Evolutionary conservation across 2,888 invertebrate species (phyloP).

Genomic region (Ethmia dodecea): DNA sequence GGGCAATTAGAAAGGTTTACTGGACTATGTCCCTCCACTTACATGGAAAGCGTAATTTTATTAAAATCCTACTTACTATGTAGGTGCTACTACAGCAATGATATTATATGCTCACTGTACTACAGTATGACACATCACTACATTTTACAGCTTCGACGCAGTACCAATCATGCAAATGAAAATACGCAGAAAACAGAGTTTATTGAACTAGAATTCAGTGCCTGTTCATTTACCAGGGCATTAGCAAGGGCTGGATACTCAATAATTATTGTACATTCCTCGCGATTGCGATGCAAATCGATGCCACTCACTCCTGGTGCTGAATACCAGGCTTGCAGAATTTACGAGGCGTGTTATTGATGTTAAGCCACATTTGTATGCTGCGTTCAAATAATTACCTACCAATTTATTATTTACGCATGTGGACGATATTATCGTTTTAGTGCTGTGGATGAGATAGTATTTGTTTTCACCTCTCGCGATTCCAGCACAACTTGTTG

Average conservation of each 20-base stretch:
- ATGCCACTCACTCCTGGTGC: background rate
- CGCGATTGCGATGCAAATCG: constrained; percentile 1
- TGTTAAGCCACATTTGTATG: background rate
- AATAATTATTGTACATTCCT: constrained; percentile 1
- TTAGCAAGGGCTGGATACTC: constrained; percentile 2
- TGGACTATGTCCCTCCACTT: too few species aligned
- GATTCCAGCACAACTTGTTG: too few species aligned
- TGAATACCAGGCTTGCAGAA: constrained; percentile 36
- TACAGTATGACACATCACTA: background rate
- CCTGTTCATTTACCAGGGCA: constrained; percentile 3
- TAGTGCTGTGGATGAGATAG: too few species aligned
- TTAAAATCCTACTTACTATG: too few species aligned
- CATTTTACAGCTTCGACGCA: background rate
- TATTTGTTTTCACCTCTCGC: too few species aligned
- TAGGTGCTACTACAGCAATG: too few species aligned
- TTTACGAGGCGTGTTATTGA: constrained; percentile 29
- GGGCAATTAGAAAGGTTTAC: too few species aligned
- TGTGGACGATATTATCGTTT: too few species aligned
- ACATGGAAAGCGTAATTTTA: too few species aligned
- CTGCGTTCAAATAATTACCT: too few species aligned
- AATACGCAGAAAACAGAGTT: background rate
- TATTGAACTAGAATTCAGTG: background rate
- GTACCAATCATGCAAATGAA: background rate
- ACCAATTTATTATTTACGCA: too few species aligned
- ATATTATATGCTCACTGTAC: too few species aligned